Evolutionary conservation across 2,113 vertebrate genomes (phyloP), one percentile per base, ranked within the genome.

Genomic region (Ameiurus melas): DNA sequence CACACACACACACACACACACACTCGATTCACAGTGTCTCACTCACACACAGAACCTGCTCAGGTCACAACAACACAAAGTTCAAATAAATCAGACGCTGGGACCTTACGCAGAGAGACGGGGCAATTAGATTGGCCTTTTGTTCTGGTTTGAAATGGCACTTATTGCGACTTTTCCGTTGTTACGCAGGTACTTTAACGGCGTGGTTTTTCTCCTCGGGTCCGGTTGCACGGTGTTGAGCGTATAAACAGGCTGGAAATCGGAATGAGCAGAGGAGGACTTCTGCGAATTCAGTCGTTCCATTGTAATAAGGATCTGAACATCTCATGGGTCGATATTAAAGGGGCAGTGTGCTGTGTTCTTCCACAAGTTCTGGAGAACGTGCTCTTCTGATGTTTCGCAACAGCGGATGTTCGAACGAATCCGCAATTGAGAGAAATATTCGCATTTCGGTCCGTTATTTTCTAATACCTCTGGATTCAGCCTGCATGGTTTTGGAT

Each of bases 111-210:
- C 60, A 70, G 73, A 83, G 81, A 71, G 66, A 53, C 16, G 22
- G 71, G 47, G 66, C 82, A 88, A 83, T 91, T 90, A 85, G 84
- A 64, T 88, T 47, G 12, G 68, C 47, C 60, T 89, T 92, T 93
- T 91, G 90, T 92, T 91, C 89, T 91, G n/a, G 62, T 86, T 86
- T n/a, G 39, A 90, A 90, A 89, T 86, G 85, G 86, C 85, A 71
- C 87, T 91, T 89, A 77, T 79, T 92, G 87, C 30, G 70, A 88
- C 77, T 91, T 92, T 91, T 91, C 91, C 92, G 53, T 91, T 90
- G 85, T 91, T 92, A 85, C 47, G 33, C 60, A 27, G 79, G 43
- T 85, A 90, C 66, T 91, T 90, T 92, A 91, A 89, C 90, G 84
- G 86, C 25, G 81, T 90, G 87, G 92, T 89, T 91, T 92, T 90